These are phyloP conservation scores for Hippotragus niger DNA, from an alignment of 2,113 vertebrate species.

Conservation along the genomic window DNA sequence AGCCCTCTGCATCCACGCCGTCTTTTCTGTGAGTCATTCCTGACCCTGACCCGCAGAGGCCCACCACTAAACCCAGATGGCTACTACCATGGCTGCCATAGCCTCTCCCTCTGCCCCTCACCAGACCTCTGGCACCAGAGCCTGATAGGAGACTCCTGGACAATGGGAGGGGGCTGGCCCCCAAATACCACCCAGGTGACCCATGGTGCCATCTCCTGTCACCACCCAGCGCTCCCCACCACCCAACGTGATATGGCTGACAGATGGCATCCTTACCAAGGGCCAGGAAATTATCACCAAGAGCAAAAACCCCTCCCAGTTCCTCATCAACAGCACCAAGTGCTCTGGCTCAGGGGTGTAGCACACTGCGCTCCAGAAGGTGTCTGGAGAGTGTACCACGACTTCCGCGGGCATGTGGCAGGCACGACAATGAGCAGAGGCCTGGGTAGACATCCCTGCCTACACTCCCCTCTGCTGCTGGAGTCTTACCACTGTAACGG, in stretches of 20 bases:
- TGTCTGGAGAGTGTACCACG: constrained; percentile 68
- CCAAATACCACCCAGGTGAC: neutral
- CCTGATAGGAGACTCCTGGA: neutral
- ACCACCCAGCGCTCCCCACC: constrained; percentile 71
- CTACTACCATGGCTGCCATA: too few species aligned
- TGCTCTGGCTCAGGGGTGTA: constrained; percentile 75
- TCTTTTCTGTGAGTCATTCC: constrained; percentile 73
- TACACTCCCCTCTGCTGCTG: neutral
- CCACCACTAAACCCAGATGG: neutral
- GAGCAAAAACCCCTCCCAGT: constrained; percentile 76
- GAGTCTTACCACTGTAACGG: neutral
- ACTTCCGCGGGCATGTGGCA: constrained; percentile 72
- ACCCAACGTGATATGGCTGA: constrained; percentile 74
- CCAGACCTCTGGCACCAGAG: neutral
- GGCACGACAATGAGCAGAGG: constrained; percentile 39
- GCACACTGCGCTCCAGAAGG: constrained; percentile 71
- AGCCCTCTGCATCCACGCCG: constrained; percentile 73
- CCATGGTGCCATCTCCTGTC: neutral
- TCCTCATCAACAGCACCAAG: constrained; percentile 75
- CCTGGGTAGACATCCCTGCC: neutral
- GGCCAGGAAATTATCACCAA: constrained; percentile 78
- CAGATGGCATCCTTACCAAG: constrained; percentile 68
- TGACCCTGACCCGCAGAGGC: neutral
- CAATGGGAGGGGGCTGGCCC: too few species aligned
- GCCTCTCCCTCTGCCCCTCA: neutral